Base-by-base conservation (phyloP, 2,797 vertebrate species). In the Falco columbarius region DNA sequence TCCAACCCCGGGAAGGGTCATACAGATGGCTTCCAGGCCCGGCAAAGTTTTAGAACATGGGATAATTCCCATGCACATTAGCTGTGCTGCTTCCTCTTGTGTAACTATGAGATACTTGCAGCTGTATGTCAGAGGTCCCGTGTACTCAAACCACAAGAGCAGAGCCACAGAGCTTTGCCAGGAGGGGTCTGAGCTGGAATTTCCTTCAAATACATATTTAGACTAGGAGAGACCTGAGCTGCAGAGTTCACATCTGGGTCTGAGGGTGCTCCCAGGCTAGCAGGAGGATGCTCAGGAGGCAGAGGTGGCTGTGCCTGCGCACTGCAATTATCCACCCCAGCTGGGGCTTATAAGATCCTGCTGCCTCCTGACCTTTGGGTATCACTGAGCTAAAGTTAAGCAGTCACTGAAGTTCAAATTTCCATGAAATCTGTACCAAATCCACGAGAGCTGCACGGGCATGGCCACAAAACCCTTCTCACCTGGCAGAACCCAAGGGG, bases 11-110 rank as follows among this genome's bases (percentile, higher is more conserved):
- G 71, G 65, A 34, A 74, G 92, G 94, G 92, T 95, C 90, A 90
- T 75, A 14, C 95, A 95, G 95, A 94, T 97, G 97, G 96, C 83
- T 89, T 22, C 85, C 94, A 97, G 81, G n/a, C 88, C 55, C 56
- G 0, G 70, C 86, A 58, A 21, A 46, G 54, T 29, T 54, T 46
- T 9, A 61, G 85, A 47, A 94, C 84, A 81, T 22, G 49, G 95
- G 67, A 89, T 75, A 40, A 79, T 96, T 97, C 94, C 89, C 40
- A 59, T 40, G 92, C 81, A 95, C 70, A 30, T 82, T 61, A 81
- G 54, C 75, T 40, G 2, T 7, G 79, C 70, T 54, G 83, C 84
- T 96, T 95, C 94, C 92, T 96, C 82, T 91, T 89, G 89, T 93
- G 29, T 46, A 94, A 92, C 66, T 70, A 7, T 36, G 26, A 52